Base-by-base conservation (phyloP, 2,888 invertebrate species). In the Empis stercorea region DNA sequence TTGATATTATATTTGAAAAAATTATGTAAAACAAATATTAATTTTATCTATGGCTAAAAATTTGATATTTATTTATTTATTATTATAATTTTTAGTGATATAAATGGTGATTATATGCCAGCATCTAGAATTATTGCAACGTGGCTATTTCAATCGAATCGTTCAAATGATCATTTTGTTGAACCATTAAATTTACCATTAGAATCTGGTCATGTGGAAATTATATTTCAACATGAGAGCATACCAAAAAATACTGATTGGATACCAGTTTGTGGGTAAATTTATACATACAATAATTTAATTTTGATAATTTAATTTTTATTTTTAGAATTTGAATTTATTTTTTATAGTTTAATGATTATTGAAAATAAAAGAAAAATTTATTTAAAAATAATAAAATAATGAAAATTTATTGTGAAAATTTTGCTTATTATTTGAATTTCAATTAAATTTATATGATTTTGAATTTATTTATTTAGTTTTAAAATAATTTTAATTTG, bases 51-150 rank as follows among this genome's bases (percentile, higher is more conserved):
- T 34, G n/a, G 13, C 2, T n/a, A n/a, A n/a, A n/a, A n/a, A n/a
- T n/a, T 36, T 9, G 7, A 36, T 4, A 36, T n/a, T n/a, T 15
- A 37, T 37, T 15, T 15, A 20, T 30, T 34, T 20, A 20, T 44
- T 11, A n/a, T n/a, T n/a, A 23, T 27, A 11, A 6, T 11, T 30
- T 38, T 20, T 43, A 54, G 54, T 47, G 52, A 52, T 42, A 49
- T 48, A 30, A 54, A 54, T 47, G 44, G 65, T 15, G 68, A 70
- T 55, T 70, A 68, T 55, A 61, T 66, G 48, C 58, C 66, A 39
- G 68, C 68, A 36, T 70, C 69, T 11, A 62, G 70, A 53, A 66
- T 70, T 34, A 64, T 70, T 44, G 66, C 69, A 49, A 68, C 69
- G 11, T 68, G 65, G 67, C 58, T 70, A 3, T 68, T 66, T 52